Evolutionary conservation across 2,797 vertebrate species (phyloP).

Genomic region (Onychomys torridus): DNA sequence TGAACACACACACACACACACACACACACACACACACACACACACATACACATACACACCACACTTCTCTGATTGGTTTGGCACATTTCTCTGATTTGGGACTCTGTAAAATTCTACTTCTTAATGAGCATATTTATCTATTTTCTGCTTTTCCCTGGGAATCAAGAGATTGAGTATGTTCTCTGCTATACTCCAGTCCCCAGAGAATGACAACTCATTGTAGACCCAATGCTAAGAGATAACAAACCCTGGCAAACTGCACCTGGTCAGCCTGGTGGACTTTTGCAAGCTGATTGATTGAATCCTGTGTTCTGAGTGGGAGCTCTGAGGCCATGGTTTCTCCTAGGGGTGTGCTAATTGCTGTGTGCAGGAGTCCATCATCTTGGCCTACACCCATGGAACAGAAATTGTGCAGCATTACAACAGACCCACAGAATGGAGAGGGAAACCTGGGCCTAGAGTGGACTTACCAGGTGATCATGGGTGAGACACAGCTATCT

Average conservation of each 20-base stretch:
- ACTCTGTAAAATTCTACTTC: not conserved
- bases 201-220: fast-evolving
- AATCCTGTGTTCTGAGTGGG: not conserved
- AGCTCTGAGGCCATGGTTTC: too few relatives aligned
- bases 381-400: not conserved
- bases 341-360: not conserved
- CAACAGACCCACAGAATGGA: not conserved
- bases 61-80: fast-evolving
- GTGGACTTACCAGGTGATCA: fast-evolving
- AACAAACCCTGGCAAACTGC: fast-evolving
- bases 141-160: not conserved
- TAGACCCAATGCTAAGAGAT: fast-evolving
- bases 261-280: fast-evolving
- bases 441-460: not conserved
- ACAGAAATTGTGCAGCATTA: fast-evolving
- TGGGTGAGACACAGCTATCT: fast-evolving
- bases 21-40: too few relatives aligned
- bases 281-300: not conserved
- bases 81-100: not conserved
- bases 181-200: too few relatives aligned
- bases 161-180: not conserved
- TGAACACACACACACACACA: too few relatives aligned
- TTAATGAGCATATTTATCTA: not conserved
- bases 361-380: not conserved
- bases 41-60: not conserved